Base-by-base conservation (phyloP, 2,113 vertebrate species). In the Nothocercus julius region DNA sequence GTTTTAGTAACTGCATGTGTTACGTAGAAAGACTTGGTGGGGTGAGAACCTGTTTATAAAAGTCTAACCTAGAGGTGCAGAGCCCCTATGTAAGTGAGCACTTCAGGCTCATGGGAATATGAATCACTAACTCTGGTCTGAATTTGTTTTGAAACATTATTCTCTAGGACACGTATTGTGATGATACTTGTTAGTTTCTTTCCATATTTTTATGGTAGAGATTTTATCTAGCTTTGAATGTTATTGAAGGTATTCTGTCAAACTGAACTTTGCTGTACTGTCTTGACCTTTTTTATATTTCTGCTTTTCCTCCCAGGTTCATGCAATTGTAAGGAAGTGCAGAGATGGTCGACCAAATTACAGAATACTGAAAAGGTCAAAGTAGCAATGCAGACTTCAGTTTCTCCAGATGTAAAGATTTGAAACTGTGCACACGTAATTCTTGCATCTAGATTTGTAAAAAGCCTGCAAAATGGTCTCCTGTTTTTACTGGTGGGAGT, bases 341-440 rank as follows among this genome's bases (percentile, higher is more conserved):
- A 81, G 79, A 88, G 72, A 36, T 67, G 82, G 68, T 63, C 70
- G 28, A 90, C 61, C 5, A 0, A 83, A 89, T 79, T 75, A 80
- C 38, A 91, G 85, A 91, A 88, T 80, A 49, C 24, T 96, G 90
- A 94, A 96, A 96, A 96, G 92, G 95, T 95, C 93, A 94, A 82
- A 96, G 63, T 27, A 91, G 30, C 59, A 91, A 36, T 18, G 54
- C 68, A 80, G 36, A 13, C 59, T 85, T 91, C 73, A 28, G 27
- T 77, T 93, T 74, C 54, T 85, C 40, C 36, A 70, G 17, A 10
- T 79, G 59, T 34, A 76, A 87, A 21, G 5, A 38, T 9, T 17
- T 58, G 83, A 79, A 93, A 70, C 44, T 61, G 11, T n/a, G 61
- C 34, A 34, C 44, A 64, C 14, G 10, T 64, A 69, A 53, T 74